Base-by-base conservation (phyloP, 2,113 vertebrate species). In the Strix aluco region DNA sequence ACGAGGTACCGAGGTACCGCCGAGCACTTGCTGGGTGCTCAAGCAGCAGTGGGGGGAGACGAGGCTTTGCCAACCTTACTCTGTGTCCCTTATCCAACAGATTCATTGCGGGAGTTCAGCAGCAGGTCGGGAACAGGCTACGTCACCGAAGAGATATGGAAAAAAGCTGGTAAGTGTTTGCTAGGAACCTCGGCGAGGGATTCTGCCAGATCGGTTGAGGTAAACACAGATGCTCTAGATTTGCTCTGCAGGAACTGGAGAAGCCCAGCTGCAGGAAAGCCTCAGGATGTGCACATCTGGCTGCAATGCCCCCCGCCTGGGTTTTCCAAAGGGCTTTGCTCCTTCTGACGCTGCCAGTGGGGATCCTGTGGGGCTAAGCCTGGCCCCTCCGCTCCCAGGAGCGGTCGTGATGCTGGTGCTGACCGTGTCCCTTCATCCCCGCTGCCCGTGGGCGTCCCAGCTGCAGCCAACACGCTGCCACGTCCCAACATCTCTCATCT, bases 111-210 rank as follows among this genome's bases (percentile, higher is more conserved):
- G 29, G 99, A 99, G 87, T 99, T 99, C 95, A 98, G 93, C 88
- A 98, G 98, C 66, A 98, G 99, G 96, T 98, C 99, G n/a, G 98
- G 98, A 82, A 97, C 99, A 5, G 98, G 99, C 91, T 99, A 99
- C 32, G 99, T 99, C 92, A 99, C 99, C 21, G 99, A 99, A 94
- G 99, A 99, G 97, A 99, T 99, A 55, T 99, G 99, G 99, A 99
- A 99, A 90, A 99, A 99, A 98, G 99, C 99, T 93, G 99, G 99
- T 99, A 97, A 98, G 98, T 96, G 77, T 88, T 85, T 65, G 32
- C 36, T 65, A 0, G 58, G 26, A 36, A 40, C 40, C 49, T 17
- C 1, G 2, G 84, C 5, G 3, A 9, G 36, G 72, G 57, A 15
- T 19, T 16, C 79, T 29, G 86, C 61, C 0, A 0, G 15, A 0